Evolutionary conservation across 2,113 vertebrate genomes (phyloP).

Genomic region (Mungos mungo): DNA sequence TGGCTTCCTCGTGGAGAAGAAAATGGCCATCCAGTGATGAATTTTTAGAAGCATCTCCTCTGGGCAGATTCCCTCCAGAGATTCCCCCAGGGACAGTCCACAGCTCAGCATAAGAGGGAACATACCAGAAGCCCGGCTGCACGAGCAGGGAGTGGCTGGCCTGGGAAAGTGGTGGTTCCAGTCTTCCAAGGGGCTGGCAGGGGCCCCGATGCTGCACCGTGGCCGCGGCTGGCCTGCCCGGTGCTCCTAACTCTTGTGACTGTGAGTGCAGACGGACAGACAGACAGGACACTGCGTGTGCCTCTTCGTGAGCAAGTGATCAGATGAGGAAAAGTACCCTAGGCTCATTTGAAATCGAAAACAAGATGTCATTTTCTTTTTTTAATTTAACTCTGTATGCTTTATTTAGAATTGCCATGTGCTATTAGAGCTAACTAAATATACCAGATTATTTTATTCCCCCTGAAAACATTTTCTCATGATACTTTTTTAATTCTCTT

Average conservation of each 20-base stretch:
- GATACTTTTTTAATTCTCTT: neutral
- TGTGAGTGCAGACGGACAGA: neutral
- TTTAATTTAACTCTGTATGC: neutral
- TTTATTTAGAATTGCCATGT: constrained; percentile 66
- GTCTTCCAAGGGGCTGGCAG: no score
- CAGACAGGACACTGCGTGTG: neutral
- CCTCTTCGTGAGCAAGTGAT: neutral
- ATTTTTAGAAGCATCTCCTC: constrained; percentile 45
- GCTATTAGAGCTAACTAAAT: neutral
- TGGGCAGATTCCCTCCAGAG: neutral
- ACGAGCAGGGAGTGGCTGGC: neutral
- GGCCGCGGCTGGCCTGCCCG: neutral
- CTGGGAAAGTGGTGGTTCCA: neutral
- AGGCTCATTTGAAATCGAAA: constrained; percentile 49
- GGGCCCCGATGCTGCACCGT: no score
- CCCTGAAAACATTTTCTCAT: constrained; percentile 24
- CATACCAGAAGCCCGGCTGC: neutral
- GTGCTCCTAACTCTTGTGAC: neutral
- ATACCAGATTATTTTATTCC: constrained; percentile 52
- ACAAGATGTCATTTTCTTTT: constrained; percentile 38
- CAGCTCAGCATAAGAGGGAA: neutral
- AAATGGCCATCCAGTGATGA: neutral
- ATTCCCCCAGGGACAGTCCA: neutral
- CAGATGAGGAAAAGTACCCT: constrained; percentile 23
- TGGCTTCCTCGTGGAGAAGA: neutral